A percentile compares a stretch with the other conserved stretches of the same genome.
Evolutionary conservation across 2,888 invertebrate genomes (phyloP).

Genomic region (Megamerina dolium): DNA sequence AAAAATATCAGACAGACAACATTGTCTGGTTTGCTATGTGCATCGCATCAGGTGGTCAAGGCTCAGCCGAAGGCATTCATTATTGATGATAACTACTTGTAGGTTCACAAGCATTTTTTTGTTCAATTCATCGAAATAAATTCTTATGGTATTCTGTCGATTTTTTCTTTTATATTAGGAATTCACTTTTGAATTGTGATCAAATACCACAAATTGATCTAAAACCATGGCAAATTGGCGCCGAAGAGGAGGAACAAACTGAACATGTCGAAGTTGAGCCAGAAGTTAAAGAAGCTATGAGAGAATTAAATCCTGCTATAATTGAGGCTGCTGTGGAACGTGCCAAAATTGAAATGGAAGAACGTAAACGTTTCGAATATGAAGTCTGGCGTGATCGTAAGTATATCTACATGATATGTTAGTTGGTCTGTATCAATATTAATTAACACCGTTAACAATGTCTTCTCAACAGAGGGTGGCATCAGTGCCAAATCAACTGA

Average conservation of each 20-base stretch:
- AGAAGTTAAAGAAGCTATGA: constrained; percentile 52
- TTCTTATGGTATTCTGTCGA: too few species aligned
- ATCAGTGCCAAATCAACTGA: constrained; percentile 81
- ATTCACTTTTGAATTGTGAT: constrained; percentile 67
- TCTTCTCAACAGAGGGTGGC: constrained; percentile 58
- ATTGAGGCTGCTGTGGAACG: constrained; percentile 69
- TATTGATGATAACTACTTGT: constrained; percentile 78
- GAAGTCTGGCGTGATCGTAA: constrained; percentile 71
- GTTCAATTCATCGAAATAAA: background rate
- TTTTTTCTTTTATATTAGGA: constrained; percentile 51
- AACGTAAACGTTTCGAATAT: constrained; percentile 72
- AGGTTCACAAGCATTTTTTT: constrained; percentile 46
- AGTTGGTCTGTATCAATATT: background rate
- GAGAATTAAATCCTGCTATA: constrained; percentile 65
- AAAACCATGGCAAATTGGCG: constrained; percentile 57
- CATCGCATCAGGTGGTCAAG: constrained; percentile 60
- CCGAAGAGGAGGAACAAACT: constrained; percentile 44
- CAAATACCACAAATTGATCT: constrained; percentile 65
- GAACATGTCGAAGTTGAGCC: constrained; percentile 43
- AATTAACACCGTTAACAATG: background rate
- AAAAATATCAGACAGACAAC: constrained; percentile 75
- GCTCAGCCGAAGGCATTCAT: constrained; percentile 85
- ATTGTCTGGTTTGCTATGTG: constrained; percentile 73
- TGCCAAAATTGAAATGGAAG: constrained; percentile 70
- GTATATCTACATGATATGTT: constrained; percentile 39